Conservation (phyloP, 2,888 invertebrate genomes). For the Cheilosia vernalis region DNA sequence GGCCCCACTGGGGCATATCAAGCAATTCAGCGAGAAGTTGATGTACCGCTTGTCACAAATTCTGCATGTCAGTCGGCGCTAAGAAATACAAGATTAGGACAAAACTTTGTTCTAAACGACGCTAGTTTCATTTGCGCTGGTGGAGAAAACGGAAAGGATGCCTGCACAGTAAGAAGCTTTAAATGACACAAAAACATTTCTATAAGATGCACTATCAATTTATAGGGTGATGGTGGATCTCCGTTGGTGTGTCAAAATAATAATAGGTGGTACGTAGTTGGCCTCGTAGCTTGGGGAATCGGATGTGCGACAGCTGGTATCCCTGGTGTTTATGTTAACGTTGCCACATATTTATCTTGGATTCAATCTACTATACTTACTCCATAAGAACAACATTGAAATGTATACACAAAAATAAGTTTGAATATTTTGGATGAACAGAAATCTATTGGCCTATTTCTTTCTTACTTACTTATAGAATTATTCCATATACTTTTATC, state of each 20-base stretch:
- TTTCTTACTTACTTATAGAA: too few relatives aligned
- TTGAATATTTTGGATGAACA: too few relatives aligned
- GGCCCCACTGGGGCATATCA: conserved; percentile 83
- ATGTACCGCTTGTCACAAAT: conserved; percentile 88
- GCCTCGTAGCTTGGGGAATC: conserved; percentile 85
- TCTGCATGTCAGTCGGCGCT: conserved; percentile 87
- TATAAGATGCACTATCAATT: background rate
- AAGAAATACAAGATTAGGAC: conserved; percentile 87
- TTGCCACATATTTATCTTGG: conserved; percentile 88
- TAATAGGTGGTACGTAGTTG: conserved; percentile 83
- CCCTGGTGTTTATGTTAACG: conserved; percentile 91
- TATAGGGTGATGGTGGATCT: conserved; percentile 85
- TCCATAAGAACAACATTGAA: conserved; percentile 10
- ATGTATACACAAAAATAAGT: too few relatives aligned
- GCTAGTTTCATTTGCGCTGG: conserved; percentile 91
- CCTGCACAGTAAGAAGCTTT: conserved; percentile 87
- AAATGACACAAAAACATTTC: background rate
- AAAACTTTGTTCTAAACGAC: conserved; percentile 86
- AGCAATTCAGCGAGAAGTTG: conserved; percentile 89
- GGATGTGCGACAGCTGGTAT: conserved; percentile 87
- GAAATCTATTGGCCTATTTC: too few relatives aligned
- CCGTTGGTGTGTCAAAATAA: conserved; percentile 81
- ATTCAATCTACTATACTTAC: conserved; percentile 84
- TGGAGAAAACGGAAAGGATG: conserved; percentile 89
- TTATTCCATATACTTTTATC: too few relatives aligned